These are phyloP conservation scores for Parotia lawesii DNA, from an alignment of 2,113 vertebrate genomes.

Conservation along the genomic window DNA sequence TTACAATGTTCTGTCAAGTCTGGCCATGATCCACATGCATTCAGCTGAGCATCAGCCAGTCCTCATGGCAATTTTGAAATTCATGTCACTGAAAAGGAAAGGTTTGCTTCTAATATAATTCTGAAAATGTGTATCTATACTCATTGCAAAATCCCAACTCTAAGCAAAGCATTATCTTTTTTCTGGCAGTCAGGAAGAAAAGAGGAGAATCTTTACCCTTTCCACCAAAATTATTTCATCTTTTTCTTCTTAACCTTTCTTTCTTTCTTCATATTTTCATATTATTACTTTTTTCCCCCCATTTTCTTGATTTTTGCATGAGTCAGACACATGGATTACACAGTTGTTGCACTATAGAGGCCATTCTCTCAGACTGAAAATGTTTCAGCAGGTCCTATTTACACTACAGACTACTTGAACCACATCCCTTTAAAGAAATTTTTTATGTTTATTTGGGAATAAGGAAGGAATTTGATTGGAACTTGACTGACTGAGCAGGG, in stretches of 20 bases:
- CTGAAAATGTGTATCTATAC: background rate
- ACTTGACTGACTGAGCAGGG: background rate
- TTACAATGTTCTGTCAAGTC: background rate
- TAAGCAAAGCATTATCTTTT: background rate
- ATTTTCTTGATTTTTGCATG: background rate
- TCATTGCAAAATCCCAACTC: background rate
- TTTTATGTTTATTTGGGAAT: background rate
- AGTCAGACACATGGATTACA: background rate
- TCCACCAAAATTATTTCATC: background rate
- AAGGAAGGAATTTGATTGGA: background rate
- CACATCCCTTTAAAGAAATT: background rate
- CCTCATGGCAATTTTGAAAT: background rate
- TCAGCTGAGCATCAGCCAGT: background rate
- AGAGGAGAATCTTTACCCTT: background rate
- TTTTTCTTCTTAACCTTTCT: background rate
- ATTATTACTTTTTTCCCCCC: background rate
- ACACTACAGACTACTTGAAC: background rate
- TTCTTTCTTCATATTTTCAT: background rate
- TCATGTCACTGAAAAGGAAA: background rate
- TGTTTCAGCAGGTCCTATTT: background rate
- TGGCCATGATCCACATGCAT: background rate
- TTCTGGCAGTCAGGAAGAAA: background rate
- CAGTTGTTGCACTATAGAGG: background rate
- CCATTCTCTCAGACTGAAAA: background rate
- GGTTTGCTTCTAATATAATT: background rate